phyloP scores from a whole-genome alignment of 92 coral and sea anemone genomes.

The Siderastrea radians region DNA sequence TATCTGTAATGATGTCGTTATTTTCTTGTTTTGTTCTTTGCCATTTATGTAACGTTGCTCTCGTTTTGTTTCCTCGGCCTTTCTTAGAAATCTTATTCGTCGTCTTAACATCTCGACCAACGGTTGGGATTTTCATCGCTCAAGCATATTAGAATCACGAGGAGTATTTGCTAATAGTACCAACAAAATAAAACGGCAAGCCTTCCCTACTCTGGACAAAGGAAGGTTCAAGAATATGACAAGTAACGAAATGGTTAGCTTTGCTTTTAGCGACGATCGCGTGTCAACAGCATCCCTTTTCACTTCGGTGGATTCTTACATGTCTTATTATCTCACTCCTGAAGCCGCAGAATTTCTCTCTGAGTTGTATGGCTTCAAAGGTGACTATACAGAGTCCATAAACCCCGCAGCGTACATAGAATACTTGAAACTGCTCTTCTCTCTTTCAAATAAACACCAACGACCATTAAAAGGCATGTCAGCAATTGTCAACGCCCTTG shows the following conservation, averaged over 20 bases:
- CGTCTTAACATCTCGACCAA: constrained; percentile 74
- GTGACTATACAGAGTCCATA: constrained; percentile 85
- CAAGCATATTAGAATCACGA: constrained; percentile 81
- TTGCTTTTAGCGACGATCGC: constrained; percentile 75
- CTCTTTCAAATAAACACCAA: constrained; percentile 62
- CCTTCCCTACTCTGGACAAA: constrained; percentile 70
- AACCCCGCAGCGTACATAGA: constrained; percentile 83
- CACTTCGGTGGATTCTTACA: constrained; percentile 79
- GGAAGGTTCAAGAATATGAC: constrained; percentile 78
- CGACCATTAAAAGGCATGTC: constrained; percentile 88
- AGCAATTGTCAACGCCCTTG: constrained; percentile 61
- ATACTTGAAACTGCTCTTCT: constrained; percentile 63
- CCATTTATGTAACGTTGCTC: not conserved
- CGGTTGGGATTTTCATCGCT: constrained; percentile 75
- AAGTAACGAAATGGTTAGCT: constrained; percentile 67
- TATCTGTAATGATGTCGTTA: too few species aligned
- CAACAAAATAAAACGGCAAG: constrained; percentile 69
- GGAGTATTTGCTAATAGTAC: constrained; percentile 76
- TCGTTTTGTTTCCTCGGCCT: not conserved
- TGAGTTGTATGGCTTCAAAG: constrained; percentile 84
- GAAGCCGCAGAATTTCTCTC: constrained; percentile 89
- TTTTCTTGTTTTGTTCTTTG: not conserved
- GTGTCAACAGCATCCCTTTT: constrained; percentile 64
- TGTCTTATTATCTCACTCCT: constrained; percentile 77
- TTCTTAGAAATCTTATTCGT: constrained; percentile 62